Evolutionary conservation across 2,113 vertebrate genomes (phyloP).

Genomic region (Limanda limanda): DNA sequence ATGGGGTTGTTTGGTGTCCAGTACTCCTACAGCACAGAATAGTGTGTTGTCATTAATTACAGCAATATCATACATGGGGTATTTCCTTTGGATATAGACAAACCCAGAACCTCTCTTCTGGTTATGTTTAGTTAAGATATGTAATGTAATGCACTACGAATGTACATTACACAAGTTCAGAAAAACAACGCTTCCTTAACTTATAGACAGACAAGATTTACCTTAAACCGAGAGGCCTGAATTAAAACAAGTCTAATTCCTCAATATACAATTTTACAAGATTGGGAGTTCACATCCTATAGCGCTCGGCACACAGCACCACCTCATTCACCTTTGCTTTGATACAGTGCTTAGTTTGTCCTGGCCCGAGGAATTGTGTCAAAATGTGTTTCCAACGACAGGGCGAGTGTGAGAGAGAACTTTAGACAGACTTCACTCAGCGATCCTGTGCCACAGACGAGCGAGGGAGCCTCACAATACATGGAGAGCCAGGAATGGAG

Average conservation of each 20-base stretch:
- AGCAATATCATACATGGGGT: not conserved
- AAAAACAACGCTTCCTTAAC: not conserved
- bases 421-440: conserved; percentile 16
- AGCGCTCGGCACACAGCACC: not conserved
- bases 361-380: conserved; percentile 49
- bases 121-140: not conserved
- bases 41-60: not conserved
- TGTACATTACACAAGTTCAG: no score
- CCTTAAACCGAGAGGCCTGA: conserved; percentile 29
- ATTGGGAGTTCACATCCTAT: conserved; percentile 32
- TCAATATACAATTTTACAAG: conserved; percentile 32
- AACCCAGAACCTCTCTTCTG: no score
- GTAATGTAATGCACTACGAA: no score
- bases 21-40: conserved; percentile 87
- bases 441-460: conserved; percentile 27
- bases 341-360: not conserved
- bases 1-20: conserved; percentile 99
- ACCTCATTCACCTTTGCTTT: conserved; percentile 28
- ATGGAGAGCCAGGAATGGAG: conserved; percentile 29
- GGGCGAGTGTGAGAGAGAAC: conserved; percentile 24
- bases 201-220: not conserved
- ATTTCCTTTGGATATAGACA: no score
- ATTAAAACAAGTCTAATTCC: conserved; percentile 11
- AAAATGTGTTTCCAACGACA: conserved; percentile 49
- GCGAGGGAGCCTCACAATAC: conserved; percentile 2